Percentiles rank a stretch among this genome's conserved stretches.
Evolutionary conservation across 2,113 vertebrate genomes (phyloP).

Genomic region (Beaufortia kweichowensis): DNA sequence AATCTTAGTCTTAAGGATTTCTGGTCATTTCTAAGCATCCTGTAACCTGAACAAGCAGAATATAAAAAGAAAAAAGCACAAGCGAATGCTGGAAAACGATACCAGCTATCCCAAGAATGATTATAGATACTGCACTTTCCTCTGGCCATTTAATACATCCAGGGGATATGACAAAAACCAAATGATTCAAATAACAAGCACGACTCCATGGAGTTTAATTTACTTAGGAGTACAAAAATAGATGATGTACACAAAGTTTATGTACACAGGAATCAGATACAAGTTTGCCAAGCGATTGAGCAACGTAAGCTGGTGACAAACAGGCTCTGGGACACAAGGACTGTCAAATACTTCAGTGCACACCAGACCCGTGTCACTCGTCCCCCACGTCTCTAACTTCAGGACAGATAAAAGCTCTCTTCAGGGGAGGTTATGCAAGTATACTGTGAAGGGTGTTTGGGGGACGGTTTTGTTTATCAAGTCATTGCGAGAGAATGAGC

Average conservation of each 20-base stretch:
- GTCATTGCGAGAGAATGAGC: not conserved
- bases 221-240: not conserved
- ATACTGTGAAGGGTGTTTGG: not conserved
- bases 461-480: constrained; percentile 22
- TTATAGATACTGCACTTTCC: constrained; percentile 40
- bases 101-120: constrained; percentile 10
- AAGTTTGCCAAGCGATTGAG: not conserved
- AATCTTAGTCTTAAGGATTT: constrained; percentile 28
- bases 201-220: not conserved
- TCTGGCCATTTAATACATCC: constrained; percentile 38
- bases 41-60: constrained; percentile 34
- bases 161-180: constrained; percentile 10
- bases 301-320: not conserved
- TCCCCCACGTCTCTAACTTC: constrained; percentile 10
- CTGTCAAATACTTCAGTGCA: not conserved
- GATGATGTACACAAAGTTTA: not conserved
- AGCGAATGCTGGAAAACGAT: constrained; percentile 17
- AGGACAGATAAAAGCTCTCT: not conserved
- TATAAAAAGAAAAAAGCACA: not conserved
- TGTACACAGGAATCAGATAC: not conserved
- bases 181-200: constrained; percentile 42
- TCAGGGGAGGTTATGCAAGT: constrained; percentile 19
- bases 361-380: not conserved
- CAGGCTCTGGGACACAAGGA: not conserved
- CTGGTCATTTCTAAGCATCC: constrained; percentile 28